phyloP scores from a whole-genome alignment of 2,888 invertebrate species.

The Pterobdella sp. region DNA sequence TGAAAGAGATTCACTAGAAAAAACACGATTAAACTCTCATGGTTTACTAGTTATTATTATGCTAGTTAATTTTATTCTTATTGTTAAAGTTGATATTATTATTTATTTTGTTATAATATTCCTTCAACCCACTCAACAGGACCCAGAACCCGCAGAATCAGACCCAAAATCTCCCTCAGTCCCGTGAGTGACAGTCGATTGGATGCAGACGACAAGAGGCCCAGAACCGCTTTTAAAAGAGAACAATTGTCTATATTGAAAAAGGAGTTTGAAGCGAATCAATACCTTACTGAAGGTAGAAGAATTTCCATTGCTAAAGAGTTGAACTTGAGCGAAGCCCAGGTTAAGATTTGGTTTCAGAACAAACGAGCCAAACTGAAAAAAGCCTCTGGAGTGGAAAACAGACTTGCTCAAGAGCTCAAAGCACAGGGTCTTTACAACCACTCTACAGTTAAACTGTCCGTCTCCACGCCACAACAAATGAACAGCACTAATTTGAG shows the following conservation, averaged over 20 bases:
- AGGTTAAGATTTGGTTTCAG: conserved; percentile 94
- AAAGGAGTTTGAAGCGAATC: conserved; percentile 69
- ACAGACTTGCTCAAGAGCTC: conserved; percentile 75
- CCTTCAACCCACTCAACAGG: neutral
- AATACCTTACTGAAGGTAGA: conserved; percentile 76
- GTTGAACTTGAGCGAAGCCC: conserved; percentile 66
- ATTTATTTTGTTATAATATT: no score
- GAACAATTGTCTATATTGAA: conserved; percentile 74
- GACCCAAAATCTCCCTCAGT: neutral
- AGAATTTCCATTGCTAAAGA: conserved; percentile 79
- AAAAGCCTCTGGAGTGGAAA: conserved; percentile 70
- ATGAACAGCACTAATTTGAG: neutral
- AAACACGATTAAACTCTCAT: no score
- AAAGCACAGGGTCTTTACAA: conserved; percentile 92
- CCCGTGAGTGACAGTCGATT: conserved; percentile 27
- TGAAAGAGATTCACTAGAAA: no score
- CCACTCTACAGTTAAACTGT: conserved; percentile 54
- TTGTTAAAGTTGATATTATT: no score
- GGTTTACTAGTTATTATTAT: no score
- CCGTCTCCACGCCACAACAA: conserved; percentile 14
- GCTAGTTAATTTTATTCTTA: no score
- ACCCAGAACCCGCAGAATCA: neutral
- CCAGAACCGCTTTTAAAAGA: conserved; percentile 87
- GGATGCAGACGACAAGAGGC: conserved; percentile 61
- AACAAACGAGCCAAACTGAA: conserved; percentile 94